Percentiles rank a stretch among this genome's conserved stretches.
phyloP scores from a whole-genome alignment of 92 coral and sea anemone genomes.

The Zoanthus gigantus region DNA sequence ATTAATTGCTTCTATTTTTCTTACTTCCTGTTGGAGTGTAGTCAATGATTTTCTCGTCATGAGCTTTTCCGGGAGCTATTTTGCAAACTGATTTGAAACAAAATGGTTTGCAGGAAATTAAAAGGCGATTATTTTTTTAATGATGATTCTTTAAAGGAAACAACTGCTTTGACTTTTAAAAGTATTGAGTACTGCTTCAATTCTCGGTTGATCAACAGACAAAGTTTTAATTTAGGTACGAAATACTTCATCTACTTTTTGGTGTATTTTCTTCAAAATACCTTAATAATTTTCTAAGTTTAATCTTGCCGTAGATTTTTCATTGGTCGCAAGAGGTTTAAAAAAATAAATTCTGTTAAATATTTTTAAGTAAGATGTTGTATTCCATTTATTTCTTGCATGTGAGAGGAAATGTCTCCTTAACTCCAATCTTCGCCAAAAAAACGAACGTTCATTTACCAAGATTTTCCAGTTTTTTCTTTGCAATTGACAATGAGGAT shows the following conservation, averaged over 20 bases:
- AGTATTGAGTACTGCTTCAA: not conserved
- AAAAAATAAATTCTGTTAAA: too few relatives aligned
- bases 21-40: conserved; percentile 36
- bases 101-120: conserved; percentile 63
- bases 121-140: conserved; percentile 41
- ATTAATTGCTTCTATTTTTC: conserved; percentile 44
- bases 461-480: too few relatives aligned
- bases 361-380: too few relatives aligned
- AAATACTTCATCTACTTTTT: not conserved
- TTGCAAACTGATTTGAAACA: conserved; percentile 26
- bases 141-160: conserved; percentile 28
- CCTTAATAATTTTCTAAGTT: not conserved
- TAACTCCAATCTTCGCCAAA: too few relatives aligned
- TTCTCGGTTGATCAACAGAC: not conserved
- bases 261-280: not conserved
- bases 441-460: too few relatives aligned
- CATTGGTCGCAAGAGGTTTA: too few relatives aligned
- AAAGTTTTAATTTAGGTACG: not conserved
- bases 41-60: conserved; percentile 42
- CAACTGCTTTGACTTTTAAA: conserved; percentile 35
- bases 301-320: not conserved
- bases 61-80: conserved; percentile 27
- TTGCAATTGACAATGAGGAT: too few relatives aligned
- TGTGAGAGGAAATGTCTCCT: too few relatives aligned
- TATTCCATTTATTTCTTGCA: not conserved